phyloP scores from a whole-genome alignment of 2,113 vertebrate species.

The Amphiprion ocellaris region DNA sequence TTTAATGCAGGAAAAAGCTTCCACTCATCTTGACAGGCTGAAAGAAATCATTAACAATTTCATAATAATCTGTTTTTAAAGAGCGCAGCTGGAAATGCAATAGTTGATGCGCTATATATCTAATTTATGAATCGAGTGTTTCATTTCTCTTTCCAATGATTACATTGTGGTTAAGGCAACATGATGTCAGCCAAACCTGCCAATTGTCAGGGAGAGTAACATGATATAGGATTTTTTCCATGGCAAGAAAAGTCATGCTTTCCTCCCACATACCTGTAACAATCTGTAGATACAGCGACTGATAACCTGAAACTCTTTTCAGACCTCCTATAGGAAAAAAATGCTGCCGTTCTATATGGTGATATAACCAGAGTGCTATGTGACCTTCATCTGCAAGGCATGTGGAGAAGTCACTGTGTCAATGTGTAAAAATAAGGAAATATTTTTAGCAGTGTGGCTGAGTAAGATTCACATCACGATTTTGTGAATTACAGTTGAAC shows the following conservation, averaged over 20 bases:
- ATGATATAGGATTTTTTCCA: conserved; percentile 4
- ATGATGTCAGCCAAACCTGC: background rate
- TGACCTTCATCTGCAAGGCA: background rate
- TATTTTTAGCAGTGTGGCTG: background rate
- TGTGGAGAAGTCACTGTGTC: background rate
- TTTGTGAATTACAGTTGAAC: background rate
- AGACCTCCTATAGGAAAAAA: background rate
- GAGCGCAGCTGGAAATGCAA: background rate
- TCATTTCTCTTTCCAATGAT: background rate
- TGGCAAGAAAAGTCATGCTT: conserved; percentile 14
- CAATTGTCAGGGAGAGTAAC: conserved; percentile 13
- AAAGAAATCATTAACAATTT: no score
- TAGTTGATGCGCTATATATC: no score
- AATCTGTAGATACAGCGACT: background rate
- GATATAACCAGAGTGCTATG: no score
- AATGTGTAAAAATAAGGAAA: background rate
- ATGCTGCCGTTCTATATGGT: background rate
- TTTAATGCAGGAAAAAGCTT: background rate
- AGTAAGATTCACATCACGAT: background rate
- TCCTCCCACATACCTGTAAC: conserved; percentile 25
- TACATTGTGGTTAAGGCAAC: background rate
- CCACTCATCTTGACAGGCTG: background rate
- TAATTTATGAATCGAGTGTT: no score
- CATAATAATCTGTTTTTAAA: background rate
- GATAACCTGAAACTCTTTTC: conserved; percentile 13